Evolutionary conservation across 2,113 vertebrate genomes (phyloP).

Genomic region (Orthonyx spaldingii): DNA sequence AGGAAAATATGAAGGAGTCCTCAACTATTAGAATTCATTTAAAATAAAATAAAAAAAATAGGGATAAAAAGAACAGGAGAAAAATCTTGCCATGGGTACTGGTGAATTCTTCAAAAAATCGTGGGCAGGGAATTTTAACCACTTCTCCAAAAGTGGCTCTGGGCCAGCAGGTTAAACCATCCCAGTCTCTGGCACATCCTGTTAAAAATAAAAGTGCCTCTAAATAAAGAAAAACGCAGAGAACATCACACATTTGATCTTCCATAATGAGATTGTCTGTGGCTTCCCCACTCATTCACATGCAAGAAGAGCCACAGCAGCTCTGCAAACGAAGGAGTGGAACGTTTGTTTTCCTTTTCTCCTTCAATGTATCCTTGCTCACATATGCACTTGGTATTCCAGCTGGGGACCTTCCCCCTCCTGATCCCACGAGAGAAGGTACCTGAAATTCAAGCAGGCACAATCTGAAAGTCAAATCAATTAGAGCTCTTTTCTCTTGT

Average conservation of each 20-base stretch:
- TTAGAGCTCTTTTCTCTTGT: neutral
- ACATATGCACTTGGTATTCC: neutral
- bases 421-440: neutral
- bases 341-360: neutral
- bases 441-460: neutral
- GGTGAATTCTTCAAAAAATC: conserved; percentile 57
- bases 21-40: neutral
- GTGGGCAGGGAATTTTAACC: conserved; percentile 64
- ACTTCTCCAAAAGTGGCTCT: conserved; percentile 58
- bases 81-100: conserved; percentile 18
- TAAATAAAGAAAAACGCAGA: neutral
- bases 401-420: neutral
- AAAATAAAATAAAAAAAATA: neutral
- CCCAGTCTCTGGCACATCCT: conserved; percentile 71
- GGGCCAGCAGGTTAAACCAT: conserved; percentile 74
- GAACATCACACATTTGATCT: neutral
- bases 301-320: neutral
- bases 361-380: neutral
- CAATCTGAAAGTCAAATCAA: neutral
- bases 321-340: neutral
- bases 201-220: neutral
- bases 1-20: neutral
- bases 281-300: neutral
- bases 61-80: neutral
- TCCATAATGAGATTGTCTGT: neutral